Conservation (phyloP, 2,113 vertebrate genomes). For the Stegostoma tigrinum region DNA sequence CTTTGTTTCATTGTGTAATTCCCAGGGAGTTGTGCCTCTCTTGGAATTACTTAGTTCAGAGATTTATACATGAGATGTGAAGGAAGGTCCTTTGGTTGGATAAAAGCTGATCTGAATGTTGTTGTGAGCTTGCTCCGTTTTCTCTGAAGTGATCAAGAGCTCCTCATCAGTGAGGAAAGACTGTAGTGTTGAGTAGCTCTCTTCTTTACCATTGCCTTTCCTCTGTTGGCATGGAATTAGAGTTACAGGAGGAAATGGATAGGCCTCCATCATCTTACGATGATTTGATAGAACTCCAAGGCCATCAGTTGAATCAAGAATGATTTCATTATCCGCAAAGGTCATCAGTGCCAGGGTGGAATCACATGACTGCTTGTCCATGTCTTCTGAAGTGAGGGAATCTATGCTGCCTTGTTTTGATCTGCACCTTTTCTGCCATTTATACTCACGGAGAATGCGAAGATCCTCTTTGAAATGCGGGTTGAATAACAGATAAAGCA, state of each 20-base stretch:
- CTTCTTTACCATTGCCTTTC: conserved; percentile 50
- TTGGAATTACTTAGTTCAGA: not conserved
- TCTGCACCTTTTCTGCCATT: conserved; percentile 31
- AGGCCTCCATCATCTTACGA: conserved; percentile 47
- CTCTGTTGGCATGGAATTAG: conserved; percentile 69
- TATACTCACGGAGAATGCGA: conserved; percentile 59
- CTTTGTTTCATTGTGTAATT: conserved; percentile 23
- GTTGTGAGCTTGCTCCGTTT: conserved; percentile 42
- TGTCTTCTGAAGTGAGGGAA: conserved; percentile 60
- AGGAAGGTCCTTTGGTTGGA: conserved; percentile 44
- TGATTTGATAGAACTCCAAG: conserved; percentile 46
- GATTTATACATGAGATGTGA: conserved; percentile 54
- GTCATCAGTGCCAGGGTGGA: conserved; percentile 75
- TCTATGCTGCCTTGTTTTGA: conserved; percentile 42
- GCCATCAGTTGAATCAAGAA: conserved; percentile 54
- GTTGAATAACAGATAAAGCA: conserved; percentile 85
- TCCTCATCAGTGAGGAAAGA: conserved; percentile 53
- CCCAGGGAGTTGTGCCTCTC: not conserved
- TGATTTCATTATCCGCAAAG: conserved; percentile 61
- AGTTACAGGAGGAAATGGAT: conserved; percentile 58
- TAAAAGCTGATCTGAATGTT: conserved; percentile 47
- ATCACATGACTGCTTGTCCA: conserved; percentile 82
- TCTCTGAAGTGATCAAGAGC: conserved; percentile 49
- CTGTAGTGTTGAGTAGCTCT: conserved; percentile 47
- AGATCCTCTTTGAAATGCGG: conserved; percentile 73